Base-by-base conservation (phyloP, 1,140 invertebrate genomes). In the Bombus impatiens region DNA sequence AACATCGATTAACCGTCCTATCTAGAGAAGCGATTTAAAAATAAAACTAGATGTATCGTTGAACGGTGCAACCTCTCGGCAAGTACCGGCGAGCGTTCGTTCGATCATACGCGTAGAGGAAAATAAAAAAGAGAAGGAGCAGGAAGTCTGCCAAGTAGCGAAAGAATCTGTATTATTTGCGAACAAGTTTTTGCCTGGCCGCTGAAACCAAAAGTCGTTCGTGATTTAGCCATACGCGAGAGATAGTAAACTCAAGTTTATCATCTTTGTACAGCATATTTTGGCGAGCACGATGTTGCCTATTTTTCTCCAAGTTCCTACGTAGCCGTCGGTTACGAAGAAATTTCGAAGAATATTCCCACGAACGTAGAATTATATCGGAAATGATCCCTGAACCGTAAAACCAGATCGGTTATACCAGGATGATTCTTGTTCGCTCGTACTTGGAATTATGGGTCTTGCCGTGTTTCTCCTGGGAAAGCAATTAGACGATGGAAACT, bases 361-460 rank as follows among this genome's bases (percentile, higher is more conserved):
- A 9, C 40, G 37, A 67, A 28, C 13, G 37, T 78, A 6, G 57
- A n/a, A 65, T 40, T 44, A 42, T 9, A 32, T 32, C 2, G 10
- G n/a, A 53, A 53, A 32, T 15, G 13, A 67, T 32, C 13, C 9
- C n/a, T 32, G 62, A 67, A 32, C 4, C 59, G 59, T 59, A 59
- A 28, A 62, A 62, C 10, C 59, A 62, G 91, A 92, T 92, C 89
- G 91, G 47, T 53, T 53, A 53, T 53, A 53, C 6, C 18, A 8
- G 5, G 22, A 53, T 8, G 47, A 22, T 53, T 22, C 18, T 91
- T 91, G 87, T 86, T 92, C 92, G 91, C 89, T 93, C 89, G 90
- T 22, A 53, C 47, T 22, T 53, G 47, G 6, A 8, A 91, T 93
- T 92, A 67, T 67, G 47, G 78, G 62, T 37, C 37, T 71, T 88